Evolutionary conservation across 2,113 vertebrate species (phyloP).

Genomic region (Dipodomys stephensi): DNA sequence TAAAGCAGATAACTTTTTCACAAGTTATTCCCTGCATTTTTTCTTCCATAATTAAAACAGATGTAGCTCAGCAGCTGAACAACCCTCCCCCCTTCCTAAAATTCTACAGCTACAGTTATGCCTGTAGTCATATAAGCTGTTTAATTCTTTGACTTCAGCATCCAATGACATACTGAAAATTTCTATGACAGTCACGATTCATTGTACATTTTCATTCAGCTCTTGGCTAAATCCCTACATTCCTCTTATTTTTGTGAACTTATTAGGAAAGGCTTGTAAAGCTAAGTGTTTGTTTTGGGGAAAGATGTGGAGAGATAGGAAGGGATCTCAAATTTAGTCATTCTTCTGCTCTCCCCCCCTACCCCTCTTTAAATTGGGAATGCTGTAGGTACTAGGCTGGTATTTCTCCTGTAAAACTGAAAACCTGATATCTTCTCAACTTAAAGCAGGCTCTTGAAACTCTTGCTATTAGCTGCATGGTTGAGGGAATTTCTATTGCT

Average conservation of each 20-base stretch:
- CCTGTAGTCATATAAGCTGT: not conserved
- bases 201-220: not conserved
- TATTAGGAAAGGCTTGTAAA: not conserved
- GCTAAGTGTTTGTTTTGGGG: not conserved
- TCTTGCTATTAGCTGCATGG: not conserved
- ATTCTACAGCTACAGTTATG: not conserved
- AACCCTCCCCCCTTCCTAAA: not conserved
- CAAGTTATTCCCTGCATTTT: not conserved
- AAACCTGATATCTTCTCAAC: not conserved
- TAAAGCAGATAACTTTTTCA: not conserved
- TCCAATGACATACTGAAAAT: not conserved
- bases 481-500: not conserved
- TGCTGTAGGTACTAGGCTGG: not conserved
- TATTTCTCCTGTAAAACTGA: not conserved
- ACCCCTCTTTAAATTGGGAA: not conserved
- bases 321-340: not conserved
- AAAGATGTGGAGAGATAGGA: not conserved
- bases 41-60: not conserved
- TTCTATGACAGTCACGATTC: not conserved
- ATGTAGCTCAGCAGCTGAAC: not conserved
- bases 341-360: not conserved
- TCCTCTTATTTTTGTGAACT: slow-evolving; percentile 22
- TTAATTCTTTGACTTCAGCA: slow-evolving; percentile 9
- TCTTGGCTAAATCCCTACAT: not conserved
- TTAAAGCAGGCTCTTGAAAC: not conserved